A percentile compares a stretch with the other conserved stretches of the same genome.
Conservation (phyloP, 2,888 invertebrate species). For the Blomia tropicalis region DNA sequence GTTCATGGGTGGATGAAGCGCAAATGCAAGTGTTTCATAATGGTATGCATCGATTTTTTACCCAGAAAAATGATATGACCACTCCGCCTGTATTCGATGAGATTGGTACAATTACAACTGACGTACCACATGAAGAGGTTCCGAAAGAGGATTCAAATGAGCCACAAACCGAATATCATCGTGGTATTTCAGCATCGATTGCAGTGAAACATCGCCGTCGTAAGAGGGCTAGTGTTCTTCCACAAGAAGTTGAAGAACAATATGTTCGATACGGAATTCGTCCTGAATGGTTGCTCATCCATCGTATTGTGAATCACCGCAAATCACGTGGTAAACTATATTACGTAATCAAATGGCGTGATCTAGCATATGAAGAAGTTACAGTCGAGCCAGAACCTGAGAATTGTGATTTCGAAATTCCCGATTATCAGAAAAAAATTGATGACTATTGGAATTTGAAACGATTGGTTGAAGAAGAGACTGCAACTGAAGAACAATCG, state of each 20-base stretch:
- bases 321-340: slow-evolving; percentile 67
- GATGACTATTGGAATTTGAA: slow-evolving; percentile 64
- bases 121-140: background rate
- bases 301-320: slow-evolving; percentile 66
- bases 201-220: slow-evolving; percentile 26
- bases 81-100: slow-evolving; percentile 94
- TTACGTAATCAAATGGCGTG: slow-evolving; percentile 94
- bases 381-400: slow-evolving; percentile 89
- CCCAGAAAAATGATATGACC: slow-evolving; percentile 87
- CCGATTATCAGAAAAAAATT: slow-evolving; percentile 65
- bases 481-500: background rate
- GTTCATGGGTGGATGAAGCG: slow-evolving; percentile 85
- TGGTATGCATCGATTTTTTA: slow-evolving; percentile 76
- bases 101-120: slow-evolving; percentile 28
- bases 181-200: slow-evolving; percentile 26
- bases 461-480: slow-evolving; percentile 24
- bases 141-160: slow-evolving; percentile 50
- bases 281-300: slow-evolving; percentile 92
- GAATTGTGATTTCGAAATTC: slow-evolving; percentile 48
- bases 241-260: slow-evolving; percentile 38
- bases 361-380: slow-evolving; percentile 85
- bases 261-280: slow-evolving; percentile 79
- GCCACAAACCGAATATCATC: slow-evolving; percentile 42
- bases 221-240: slow-evolving; percentile 14
- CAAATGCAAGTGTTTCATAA: slow-evolving; percentile 89